phyloP scores from a whole-genome alignment of 2,888 invertebrate species.

The Drosophila meridiana region DNA sequence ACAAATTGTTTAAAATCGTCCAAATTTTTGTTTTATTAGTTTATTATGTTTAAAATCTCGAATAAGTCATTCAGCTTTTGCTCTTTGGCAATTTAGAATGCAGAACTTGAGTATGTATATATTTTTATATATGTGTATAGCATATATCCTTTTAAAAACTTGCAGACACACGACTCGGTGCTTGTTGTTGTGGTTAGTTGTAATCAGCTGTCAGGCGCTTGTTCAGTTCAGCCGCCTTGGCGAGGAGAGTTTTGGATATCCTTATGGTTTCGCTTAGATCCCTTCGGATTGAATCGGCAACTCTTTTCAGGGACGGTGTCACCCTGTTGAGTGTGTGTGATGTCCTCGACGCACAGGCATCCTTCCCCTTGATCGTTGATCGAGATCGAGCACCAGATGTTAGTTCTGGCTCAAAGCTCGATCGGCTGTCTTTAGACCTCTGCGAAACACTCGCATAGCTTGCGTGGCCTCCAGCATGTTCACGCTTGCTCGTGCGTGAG shows the following conservation, averaged over 20 bases:
- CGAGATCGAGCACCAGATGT: not conserved
- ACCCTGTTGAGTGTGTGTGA: not conserved
- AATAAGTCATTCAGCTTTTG: not conserved
- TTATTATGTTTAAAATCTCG: not conserved
- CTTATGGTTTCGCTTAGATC: conserved; percentile 3
- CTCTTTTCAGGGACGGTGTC: conserved; percentile 2
- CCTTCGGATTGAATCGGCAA: conserved; percentile 28
- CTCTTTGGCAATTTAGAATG: not conserved
- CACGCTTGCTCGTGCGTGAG: not conserved
- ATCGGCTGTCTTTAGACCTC: not conserved
- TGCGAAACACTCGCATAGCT: not conserved
- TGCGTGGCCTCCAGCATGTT: not conserved
- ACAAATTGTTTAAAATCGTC: no score
- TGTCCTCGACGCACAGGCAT: not conserved
- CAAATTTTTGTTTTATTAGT: not conserved
- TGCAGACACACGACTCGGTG: conserved; percentile 45
- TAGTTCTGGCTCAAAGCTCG: not conserved
- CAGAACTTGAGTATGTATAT: conserved; percentile 14
- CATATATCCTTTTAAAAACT: conserved; percentile 49
- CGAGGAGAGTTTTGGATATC: conserved; percentile 10
- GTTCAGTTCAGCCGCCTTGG: conserved; percentile 39
- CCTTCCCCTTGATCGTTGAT: not conserved
- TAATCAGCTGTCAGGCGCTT: conserved; percentile 53
- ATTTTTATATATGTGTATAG: conserved; percentile 38
- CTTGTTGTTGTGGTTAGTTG: conserved; percentile 1